phyloP scores from a whole-genome alignment of 2,797 vertebrate species.

The Periparus ater region DNA sequence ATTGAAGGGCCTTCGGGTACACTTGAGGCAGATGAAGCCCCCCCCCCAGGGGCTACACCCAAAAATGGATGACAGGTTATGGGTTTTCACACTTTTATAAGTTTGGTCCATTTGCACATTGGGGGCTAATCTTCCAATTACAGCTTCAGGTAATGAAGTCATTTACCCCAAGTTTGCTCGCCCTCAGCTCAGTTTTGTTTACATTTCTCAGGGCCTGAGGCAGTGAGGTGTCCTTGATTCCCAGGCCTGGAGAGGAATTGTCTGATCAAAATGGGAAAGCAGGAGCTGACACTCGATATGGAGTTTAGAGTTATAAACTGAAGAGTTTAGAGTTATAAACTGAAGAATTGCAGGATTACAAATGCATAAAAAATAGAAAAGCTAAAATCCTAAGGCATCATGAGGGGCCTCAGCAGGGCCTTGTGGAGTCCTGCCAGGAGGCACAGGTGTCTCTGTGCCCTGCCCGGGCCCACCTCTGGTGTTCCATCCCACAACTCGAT shows the following conservation, averaged over 20 bases:
- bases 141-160: not conserved
- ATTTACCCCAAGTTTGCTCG: not conserved
- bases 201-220: not conserved
- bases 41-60: too few relatives aligned
- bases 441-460: not conserved
- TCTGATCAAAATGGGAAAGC: not conserved
- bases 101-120: not conserved
- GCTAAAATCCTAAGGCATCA: not conserved
- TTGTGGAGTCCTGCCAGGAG: not conserved
- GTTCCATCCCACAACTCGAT: not conserved
- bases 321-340: too few relatives aligned
- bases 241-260: not conserved
- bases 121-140: not conserved
- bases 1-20: not conserved
- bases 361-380: not conserved
- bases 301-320: not conserved
- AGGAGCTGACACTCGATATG: accelerated
- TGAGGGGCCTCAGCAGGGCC: not conserved
- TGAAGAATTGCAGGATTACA: not conserved
- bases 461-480: not conserved
- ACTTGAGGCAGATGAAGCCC: not conserved
- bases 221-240: not conserved
- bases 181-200: not conserved
- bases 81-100: not conserved
- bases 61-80: accelerated